Base-by-base conservation (phyloP, 2,888 invertebrate species). In the Hydrotaea cyrtoneurina region DNA sequence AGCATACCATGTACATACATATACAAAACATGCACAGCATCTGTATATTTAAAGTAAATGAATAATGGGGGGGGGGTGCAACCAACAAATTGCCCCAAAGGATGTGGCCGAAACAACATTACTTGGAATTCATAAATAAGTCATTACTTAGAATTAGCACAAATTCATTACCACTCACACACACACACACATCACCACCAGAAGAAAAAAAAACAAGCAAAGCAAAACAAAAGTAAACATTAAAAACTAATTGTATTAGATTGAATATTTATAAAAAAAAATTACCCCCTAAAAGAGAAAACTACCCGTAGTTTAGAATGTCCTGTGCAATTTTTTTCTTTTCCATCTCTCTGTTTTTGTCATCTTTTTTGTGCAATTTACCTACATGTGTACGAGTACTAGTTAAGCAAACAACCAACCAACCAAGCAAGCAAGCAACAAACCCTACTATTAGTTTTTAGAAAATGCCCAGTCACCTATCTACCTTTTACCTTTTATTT, bases 241-340 rank as follows among this genome's bases (percentile, higher is more conserved):
- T n/a, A n/a, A 50, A 50, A 50, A 50, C 50, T 50, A 50, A 50
- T 50, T 50, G n/a, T n/a, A 50, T n/a, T 50, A 50, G 50, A 50
- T 39, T 50, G 50, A 50, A 50, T 5, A 50, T 50, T 50, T 50
- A 50, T 50, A 50, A n/a, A n/a, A n/a, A n/a, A n/a, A n/a, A 50
- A 50, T 50, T 50, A 50, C 50, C 50, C 50, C 1, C 2, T 13
- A 3, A n/a, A n/a, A n/a, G n/a, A n/a, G n/a, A n/a, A n/a, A 50
- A 50, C 50, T n/a, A 50, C 59, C 59, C 23, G 59, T 59, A 59
- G 59, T 59, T 59, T 59, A 59, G 59, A 59, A 59, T 1, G 23
- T 59, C 21, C 59, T 15, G 23, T 59, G 26, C 26, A 59, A 55
- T 21, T 53, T 19, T 55, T 55, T 4, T 8, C 57, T 21, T 10